phyloP scores from a whole-genome alignment of 1,140 invertebrate genomes.

The Himalopsyche phryganea region DNA sequence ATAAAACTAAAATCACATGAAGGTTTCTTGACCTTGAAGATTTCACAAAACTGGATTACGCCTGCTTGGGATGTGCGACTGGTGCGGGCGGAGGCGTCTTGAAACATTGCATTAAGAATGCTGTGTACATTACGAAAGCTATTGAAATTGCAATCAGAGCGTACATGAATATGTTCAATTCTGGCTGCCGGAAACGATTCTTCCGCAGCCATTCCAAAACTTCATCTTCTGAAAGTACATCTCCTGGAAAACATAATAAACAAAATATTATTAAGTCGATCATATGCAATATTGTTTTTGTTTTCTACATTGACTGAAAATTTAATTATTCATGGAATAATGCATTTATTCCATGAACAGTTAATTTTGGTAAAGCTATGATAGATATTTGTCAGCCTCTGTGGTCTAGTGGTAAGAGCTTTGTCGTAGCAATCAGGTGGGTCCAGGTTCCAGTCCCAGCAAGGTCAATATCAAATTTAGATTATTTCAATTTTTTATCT shows the following conservation, averaged over 20 bases:
- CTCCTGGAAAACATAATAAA: slow-evolving; percentile 55
- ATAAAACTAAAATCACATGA: slow-evolving; percentile 3
- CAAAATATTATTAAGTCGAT: no score
- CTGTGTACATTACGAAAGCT: slow-evolving; percentile 85
- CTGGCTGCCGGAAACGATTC: slow-evolving; percentile 88
- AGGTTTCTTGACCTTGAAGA: not conserved
- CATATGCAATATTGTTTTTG: not conserved
- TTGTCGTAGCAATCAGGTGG: no score
- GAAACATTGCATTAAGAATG: slow-evolving; percentile 87
- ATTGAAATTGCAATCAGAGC: slow-evolving; percentile 80
- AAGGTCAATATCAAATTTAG: no score
- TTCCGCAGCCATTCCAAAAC: slow-evolving; percentile 92
- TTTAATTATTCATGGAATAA: no score
- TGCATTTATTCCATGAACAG: no score
- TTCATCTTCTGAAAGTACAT: slow-evolving; percentile 77
- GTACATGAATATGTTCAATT: slow-evolving; percentile 94
- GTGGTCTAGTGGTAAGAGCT: no score
- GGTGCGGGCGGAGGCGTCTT: slow-evolving; percentile 59
- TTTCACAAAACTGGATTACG: slow-evolving; percentile 55
- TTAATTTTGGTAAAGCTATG: no score
- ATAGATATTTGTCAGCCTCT: no score
- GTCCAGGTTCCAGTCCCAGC: no score
- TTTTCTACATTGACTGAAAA: not conserved
- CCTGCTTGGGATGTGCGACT: slow-evolving; percentile 62
- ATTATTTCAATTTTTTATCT: no score